These are phyloP conservation scores for Diogma glabrata DNA, from an alignment of 2,888 invertebrate species.

Conservation along the genomic window DNA sequence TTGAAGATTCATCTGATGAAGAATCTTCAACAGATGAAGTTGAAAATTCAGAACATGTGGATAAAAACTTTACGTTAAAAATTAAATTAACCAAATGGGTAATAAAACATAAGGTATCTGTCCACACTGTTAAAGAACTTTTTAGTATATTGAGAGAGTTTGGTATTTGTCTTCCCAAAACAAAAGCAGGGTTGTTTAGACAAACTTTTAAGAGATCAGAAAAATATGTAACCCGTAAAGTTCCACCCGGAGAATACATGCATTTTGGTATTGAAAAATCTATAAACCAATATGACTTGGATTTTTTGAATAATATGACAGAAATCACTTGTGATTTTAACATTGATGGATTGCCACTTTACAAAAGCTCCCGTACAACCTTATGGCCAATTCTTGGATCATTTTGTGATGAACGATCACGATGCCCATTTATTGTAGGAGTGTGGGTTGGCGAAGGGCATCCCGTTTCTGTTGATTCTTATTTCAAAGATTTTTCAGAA, in stretches of 20 bases:
- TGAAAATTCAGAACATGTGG: too few species aligned
- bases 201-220: neutral
- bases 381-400: conserved; percentile 5
- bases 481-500: conserved; percentile 2
- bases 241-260: neutral
- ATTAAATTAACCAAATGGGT: neutral
- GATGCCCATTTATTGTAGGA: conserved; percentile 1
- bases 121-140: neutral
- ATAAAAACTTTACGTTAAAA: too few species aligned
- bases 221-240: neutral
- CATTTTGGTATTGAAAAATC: neutral
- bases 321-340: conserved; percentile 5
- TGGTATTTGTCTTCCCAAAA: neutral
- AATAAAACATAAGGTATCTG: neutral
- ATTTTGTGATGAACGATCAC: neutral
- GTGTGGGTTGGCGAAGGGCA: neutral
- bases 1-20: too few species aligned
- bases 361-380: conserved; percentile 4
- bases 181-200: neutral
- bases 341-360: too few species aligned
- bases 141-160: neutral
- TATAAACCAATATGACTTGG: neutral
- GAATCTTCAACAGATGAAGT: too few species aligned
- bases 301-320: neutral
- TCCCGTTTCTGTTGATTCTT: neutral